Percentiles rank a stretch among this genome's conserved stretches.
These are phyloP conservation scores for Latrodectus hesperus DNA, from an alignment of 2,888 invertebrate genomes.

Conservation along the genomic window DNA sequence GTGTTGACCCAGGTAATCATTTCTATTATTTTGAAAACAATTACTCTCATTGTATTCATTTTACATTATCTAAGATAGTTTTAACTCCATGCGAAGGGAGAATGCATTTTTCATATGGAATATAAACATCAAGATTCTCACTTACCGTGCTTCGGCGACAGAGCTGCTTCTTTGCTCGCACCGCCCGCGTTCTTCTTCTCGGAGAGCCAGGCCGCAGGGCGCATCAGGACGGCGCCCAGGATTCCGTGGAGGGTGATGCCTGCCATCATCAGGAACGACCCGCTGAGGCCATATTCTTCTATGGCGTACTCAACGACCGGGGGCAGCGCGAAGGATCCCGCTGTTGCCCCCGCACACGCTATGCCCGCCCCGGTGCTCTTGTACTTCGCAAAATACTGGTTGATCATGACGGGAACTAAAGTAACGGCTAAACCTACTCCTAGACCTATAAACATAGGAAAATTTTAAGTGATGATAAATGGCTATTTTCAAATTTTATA, in stretches of 20 bases:
- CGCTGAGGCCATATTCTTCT: slow-evolving; percentile 64
- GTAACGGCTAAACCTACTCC: slow-evolving; percentile 69
- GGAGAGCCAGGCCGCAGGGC: slow-evolving; percentile 54
- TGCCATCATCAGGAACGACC: slow-evolving; percentile 68
- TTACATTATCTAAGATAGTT: too few species aligned
- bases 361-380: slow-evolving; percentile 70
- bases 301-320: slow-evolving; percentile 68
- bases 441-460: slow-evolving; percentile 56
- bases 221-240: slow-evolving; percentile 52
- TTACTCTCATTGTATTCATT: too few species aligned
- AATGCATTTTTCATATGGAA: too few species aligned
- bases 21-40: too few species aligned
- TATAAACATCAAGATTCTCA: too few species aligned
- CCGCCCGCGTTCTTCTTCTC: not conserved
- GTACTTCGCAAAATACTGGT: slow-evolving; percentile 70
- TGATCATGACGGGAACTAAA: slow-evolving; percentile 70
- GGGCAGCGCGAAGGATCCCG: slow-evolving; percentile 70
- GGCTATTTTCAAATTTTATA: too few species aligned
- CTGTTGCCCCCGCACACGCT: slow-evolving; percentile 70
- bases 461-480: not conserved
- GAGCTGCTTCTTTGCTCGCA: not conserved
- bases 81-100: too few species aligned
- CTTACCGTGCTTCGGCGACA: too few species aligned
- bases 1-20: too few species aligned
- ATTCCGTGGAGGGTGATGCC: slow-evolving; percentile 68